phyloP scores from a whole-genome alignment of 2,888 invertebrate species.

The Cantharis flavilabris region DNA sequence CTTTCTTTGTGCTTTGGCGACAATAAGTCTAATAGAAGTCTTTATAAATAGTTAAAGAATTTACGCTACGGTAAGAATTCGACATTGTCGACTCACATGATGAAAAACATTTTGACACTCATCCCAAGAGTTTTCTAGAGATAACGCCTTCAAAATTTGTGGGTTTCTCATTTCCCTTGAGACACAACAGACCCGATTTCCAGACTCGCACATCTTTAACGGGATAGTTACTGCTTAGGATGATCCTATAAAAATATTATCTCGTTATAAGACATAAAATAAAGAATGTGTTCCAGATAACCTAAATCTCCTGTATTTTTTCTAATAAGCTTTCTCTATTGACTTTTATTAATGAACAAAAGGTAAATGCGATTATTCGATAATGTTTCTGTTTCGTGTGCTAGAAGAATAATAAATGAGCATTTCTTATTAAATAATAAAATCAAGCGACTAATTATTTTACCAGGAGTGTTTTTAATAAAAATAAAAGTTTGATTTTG shows the following conservation, averaged over 20 bases:
- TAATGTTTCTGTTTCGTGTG: neutral
- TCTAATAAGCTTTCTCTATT: neutral
- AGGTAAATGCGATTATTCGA: neutral
- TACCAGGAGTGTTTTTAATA: neutral
- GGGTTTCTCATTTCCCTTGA: slow-evolving; percentile 50
- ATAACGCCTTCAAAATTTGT: slow-evolving; percentile 49
- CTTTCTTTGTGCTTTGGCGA: neutral
- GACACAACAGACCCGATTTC: slow-evolving; percentile 50
- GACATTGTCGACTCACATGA: slow-evolving; percentile 37
- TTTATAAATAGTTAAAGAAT: slow-evolving; percentile 5
- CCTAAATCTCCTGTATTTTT: slow-evolving; percentile 3
- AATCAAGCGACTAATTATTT: neutral
- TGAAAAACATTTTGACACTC: slow-evolving; percentile 45
- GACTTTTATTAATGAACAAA: slow-evolving; percentile 2
- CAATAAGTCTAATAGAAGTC: neutral
- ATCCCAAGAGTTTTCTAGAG: slow-evolving; percentile 46
- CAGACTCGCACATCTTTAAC: slow-evolving; percentile 48
- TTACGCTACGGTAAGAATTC: slow-evolving; percentile 10
- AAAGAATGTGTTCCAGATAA: slow-evolving; percentile 22
- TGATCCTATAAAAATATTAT: slow-evolving; percentile 50
- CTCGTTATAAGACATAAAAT: slow-evolving; percentile 30
- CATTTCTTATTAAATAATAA: neutral
- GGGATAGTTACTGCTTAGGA: slow-evolving; percentile 49
- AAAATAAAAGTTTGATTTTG: neutral
- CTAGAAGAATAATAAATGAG: neutral